Evolutionary conservation across 2,888 invertebrate genomes (phyloP).

Genomic region (Miltochrista miniata): DNA sequence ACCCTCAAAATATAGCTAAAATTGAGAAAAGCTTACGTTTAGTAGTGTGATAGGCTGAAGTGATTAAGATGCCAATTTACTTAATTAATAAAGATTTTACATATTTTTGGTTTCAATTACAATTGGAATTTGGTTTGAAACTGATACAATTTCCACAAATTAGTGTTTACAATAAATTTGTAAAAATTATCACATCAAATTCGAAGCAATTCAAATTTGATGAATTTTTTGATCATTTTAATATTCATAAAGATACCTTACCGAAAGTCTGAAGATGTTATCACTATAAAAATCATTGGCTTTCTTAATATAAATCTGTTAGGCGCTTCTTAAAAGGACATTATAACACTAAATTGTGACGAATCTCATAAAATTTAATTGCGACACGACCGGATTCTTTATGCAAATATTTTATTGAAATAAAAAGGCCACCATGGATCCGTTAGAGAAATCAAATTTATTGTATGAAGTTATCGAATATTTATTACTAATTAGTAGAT

Average conservation of each 20-base stretch:
- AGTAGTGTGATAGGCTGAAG: no score
- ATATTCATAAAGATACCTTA: not conserved
- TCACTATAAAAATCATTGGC: slow-evolving; percentile 2
- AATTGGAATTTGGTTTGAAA: no score
- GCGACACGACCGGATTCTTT: slow-evolving; percentile 28
- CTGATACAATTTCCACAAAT: no score
- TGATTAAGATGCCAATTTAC: no score
- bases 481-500: slow-evolving; percentile 12
- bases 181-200: not conserved
- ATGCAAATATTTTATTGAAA: slow-evolving; percentile 33
- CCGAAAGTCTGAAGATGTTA: not conserved
- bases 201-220: not conserved
- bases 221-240: not conserved
- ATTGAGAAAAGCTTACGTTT: no score
- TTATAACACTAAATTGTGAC: slow-evolving; percentile 3
- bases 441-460: slow-evolving; percentile 32
- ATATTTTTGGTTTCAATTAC: no score
- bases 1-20: no score
- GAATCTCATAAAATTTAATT: slow-evolving; percentile 2
- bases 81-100: no score
- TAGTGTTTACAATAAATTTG: no score
- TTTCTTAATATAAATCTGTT: slow-evolving; percentile 8
- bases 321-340: slow-evolving; percentile 1
- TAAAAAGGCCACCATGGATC: slow-evolving; percentile 33
- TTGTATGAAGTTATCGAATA: slow-evolving; percentile 19